Evolutionary conservation across 2,113 vertebrate genomes (phyloP).

Genomic region (Oncorhynchus masou): DNA sequence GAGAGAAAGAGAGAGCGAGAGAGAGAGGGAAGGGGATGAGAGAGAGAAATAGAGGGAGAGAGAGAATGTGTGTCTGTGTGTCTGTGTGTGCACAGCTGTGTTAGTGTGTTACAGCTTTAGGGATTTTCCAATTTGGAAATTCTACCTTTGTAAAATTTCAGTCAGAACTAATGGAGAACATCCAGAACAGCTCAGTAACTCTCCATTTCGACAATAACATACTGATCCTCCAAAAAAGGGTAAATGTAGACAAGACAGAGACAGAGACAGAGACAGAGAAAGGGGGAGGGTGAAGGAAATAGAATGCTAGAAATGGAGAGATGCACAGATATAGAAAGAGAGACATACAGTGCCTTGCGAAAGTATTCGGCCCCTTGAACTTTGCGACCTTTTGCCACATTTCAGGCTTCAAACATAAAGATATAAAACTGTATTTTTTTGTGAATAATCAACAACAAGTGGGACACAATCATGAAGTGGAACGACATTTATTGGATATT

Average conservation of each 20-base stretch:
- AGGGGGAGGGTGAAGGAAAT: neutral
- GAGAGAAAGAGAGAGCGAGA: neutral
- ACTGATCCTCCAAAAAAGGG: neutral
- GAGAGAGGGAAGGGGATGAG: neutral
- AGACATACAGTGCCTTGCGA: too few species aligned
- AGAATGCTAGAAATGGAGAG: neutral
- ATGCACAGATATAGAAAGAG: neutral
- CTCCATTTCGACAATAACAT: neutral
- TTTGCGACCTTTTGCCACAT: too few species aligned
- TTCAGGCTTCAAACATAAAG: too few species aligned
- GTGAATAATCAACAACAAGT: too few species aligned
- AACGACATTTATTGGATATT: too few species aligned
- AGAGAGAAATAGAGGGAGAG: too few species aligned
- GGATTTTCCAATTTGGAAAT: constrained; percentile 5
- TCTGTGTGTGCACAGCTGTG: neutral
- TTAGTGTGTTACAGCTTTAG: neutral
- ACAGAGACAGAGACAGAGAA: neutral
- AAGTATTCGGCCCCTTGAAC: too few species aligned
- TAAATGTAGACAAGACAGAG: neutral
- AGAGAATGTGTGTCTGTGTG: neutral
- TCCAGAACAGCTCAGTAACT: neutral
- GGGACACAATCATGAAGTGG: too few species aligned
- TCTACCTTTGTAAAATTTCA: neutral
- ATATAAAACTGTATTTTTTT: too few species aligned
- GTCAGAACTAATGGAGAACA: neutral